phyloP scores from a whole-genome alignment of 2,888 invertebrate species.

The Erebia epiphron region DNA sequence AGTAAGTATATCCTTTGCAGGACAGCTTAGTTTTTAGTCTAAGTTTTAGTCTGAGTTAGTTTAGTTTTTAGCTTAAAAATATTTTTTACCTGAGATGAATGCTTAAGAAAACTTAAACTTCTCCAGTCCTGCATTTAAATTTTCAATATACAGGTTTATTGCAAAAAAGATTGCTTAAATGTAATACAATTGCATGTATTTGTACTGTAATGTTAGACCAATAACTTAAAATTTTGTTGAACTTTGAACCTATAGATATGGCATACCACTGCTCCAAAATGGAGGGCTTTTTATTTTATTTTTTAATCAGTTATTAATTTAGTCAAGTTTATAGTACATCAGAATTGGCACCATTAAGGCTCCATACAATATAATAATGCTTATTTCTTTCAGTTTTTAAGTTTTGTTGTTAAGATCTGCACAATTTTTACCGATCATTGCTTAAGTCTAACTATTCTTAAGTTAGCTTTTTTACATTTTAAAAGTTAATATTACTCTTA shows the following conservation, averaged over 20 bases:
- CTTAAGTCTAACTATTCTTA: not conserved
- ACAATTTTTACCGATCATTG: not conserved
- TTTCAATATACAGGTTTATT: not conserved
- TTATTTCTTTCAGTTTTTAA: not conserved
- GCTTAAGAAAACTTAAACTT: not conserved
- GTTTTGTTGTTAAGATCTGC: constrained; percentile 7
- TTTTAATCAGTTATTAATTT: not conserved
- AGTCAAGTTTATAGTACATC: constrained; percentile 5
- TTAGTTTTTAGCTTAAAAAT: not conserved
- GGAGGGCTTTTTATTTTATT: not conserved
- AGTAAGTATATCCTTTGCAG: not conserved
- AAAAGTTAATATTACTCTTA: not conserved
- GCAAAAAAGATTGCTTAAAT: not conserved
- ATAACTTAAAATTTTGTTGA: not conserved
- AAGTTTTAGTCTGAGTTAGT: not conserved
- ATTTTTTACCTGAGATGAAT: not conserved
- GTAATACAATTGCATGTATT: not conserved
- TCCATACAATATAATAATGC: not conserved
- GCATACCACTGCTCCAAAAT: not conserved
- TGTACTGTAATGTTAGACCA: constrained; percentile 1
- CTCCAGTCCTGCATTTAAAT: not conserved
- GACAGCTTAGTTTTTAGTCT: not conserved
- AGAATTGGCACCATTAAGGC: not conserved
- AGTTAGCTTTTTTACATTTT: not conserved
- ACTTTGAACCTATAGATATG: not conserved